A percentile compares a stretch with the other conserved stretches of the same genome.
phyloP scores from a whole-genome alignment of 37 sponge, comb jelly and placozoan species.

The Spongilla lacustris region DNA sequence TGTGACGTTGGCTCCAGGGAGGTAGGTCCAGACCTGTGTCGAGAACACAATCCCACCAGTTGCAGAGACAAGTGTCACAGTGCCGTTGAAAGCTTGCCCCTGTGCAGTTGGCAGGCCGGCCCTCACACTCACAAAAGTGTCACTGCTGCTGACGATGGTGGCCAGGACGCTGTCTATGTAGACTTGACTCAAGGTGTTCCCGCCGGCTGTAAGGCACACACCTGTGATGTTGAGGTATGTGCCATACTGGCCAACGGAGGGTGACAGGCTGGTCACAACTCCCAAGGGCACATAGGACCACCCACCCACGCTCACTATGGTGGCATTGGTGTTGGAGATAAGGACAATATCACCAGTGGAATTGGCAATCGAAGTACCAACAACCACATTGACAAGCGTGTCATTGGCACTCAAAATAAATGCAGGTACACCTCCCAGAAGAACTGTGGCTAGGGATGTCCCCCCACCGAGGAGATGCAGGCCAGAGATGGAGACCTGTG shows the following conservation, averaged over 20 bases:
- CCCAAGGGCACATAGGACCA: slow-evolving; percentile 61
- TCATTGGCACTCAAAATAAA: neutral
- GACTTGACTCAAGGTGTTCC: slow-evolving; percentile 2
- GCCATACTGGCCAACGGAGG: slow-evolving; percentile 59
- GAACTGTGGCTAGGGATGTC: neutral
- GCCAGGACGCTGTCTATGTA: slow-evolving; percentile 6
- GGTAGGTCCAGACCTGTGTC: slow-evolving; percentile 43
- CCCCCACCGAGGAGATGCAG: slow-evolving; percentile 68
- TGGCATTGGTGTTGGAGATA: slow-evolving; percentile 56
- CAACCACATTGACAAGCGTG: neutral
- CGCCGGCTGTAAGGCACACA: slow-evolving; percentile 41
- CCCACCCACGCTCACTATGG: slow-evolving; percentile 33
- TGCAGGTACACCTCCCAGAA: slow-evolving; percentile 52
- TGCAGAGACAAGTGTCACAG: slow-evolving; percentile 48
- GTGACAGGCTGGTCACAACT: slow-evolving; percentile 16
- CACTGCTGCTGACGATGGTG: neutral
- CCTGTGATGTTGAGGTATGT: slow-evolving; percentile 58
- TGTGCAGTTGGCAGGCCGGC: slow-evolving; percentile 26
- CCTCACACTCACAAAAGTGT: slow-evolving; percentile 21
- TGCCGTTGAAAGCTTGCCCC: neutral
- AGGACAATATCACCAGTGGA: slow-evolving; percentile 58
- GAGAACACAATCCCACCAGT: slow-evolving; percentile 41
- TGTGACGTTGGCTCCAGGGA: slow-evolving; percentile 13
- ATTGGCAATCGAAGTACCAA: neutral
- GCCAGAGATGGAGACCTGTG: slow-evolving; percentile 55